phyloP scores from a whole-genome alignment of 2,797 vertebrate species.

The Sternotherus odoratus region DNA sequence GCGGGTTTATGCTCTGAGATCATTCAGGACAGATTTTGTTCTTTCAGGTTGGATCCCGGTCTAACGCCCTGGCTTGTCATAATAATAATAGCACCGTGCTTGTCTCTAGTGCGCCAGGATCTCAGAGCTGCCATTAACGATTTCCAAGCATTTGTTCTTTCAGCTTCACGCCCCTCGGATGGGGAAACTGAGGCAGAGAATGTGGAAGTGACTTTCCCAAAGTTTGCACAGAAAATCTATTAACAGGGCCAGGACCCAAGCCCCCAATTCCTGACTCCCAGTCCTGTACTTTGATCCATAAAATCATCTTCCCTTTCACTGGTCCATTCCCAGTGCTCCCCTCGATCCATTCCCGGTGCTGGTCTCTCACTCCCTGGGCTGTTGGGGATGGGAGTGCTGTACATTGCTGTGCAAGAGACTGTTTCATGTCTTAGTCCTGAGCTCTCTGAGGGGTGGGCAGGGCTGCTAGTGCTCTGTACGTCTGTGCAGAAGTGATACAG shows the following conservation, averaged over 20 bases:
- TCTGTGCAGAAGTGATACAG: neutral
- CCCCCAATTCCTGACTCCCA: neutral
- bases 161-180: neutral
- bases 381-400: neutral
- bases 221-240: rapidly evolving
- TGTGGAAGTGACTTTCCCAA: neutral
- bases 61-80: neutral
- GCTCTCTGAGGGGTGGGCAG: neutral
- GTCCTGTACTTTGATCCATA: neutral
- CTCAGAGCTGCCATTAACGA: neutral
- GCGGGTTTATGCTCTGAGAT: neutral
- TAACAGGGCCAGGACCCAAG: neutral
- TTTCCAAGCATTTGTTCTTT: rapidly evolving
- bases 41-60: neutral
- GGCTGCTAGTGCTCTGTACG: neutral
- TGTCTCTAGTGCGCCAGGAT: neutral
- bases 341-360: neutral
- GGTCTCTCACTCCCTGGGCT: neutral
- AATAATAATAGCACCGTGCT: neutral
- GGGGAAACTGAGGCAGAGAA: neutral
- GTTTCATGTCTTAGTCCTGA: neutral
- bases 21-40: neutral
- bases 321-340: neutral
- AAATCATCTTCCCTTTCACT: neutral
- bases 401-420: neutral